Evolutionary conservation across 1,140 invertebrate species (phyloP).

Genomic region (Drosophila azteca): DNA sequence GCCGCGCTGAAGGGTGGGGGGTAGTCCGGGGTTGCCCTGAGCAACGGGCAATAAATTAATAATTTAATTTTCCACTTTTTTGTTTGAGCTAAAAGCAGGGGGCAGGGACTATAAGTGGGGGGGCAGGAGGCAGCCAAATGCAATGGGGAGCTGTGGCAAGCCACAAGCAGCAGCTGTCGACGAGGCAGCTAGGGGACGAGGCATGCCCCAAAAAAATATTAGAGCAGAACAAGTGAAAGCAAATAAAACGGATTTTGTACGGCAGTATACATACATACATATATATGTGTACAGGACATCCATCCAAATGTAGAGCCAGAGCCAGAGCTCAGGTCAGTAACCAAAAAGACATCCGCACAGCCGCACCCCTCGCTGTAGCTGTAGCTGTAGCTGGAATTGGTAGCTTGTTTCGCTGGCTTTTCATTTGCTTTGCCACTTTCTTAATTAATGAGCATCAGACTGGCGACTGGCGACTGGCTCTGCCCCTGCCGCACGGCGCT

Average conservation of each 20-base stretch:
- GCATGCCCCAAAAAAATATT: constrained; percentile 57
- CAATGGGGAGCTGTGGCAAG: constrained; percentile 50
- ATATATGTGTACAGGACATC: background rate
- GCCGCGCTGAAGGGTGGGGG: background rate
- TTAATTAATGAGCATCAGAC: constrained; percentile 77
- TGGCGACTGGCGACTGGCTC: background rate
- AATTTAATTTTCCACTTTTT: constrained; percentile 83
- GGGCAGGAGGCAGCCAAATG: constrained; percentile 49
- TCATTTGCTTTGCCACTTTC: constrained; percentile 81
- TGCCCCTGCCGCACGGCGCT: no score
- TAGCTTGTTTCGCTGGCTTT: constrained; percentile 74
- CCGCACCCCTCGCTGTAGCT: constrained; percentile 3
- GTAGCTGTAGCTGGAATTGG: constrained; percentile 37
- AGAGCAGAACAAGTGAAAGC: constrained; percentile 75
- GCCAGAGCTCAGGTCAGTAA: constrained; percentile 43
- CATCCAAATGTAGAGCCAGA: no score
- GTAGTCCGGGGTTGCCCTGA: constrained; percentile 5
- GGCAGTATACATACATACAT: constrained; percentile 28
- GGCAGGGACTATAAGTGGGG: background rate
- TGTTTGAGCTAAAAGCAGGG: constrained; percentile 44
- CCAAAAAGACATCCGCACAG: constrained; percentile 30
- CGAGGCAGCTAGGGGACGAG: constrained; percentile 2
- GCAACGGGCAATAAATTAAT: constrained; percentile 79
- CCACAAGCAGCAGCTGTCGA: constrained; percentile 66
- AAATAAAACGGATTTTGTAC: constrained; percentile 74